Evolutionary conservation across 2,797 vertebrate species (phyloP), one percentile per base, ranked within the genome.

Genomic region (Benthosema pterotum): DNA sequence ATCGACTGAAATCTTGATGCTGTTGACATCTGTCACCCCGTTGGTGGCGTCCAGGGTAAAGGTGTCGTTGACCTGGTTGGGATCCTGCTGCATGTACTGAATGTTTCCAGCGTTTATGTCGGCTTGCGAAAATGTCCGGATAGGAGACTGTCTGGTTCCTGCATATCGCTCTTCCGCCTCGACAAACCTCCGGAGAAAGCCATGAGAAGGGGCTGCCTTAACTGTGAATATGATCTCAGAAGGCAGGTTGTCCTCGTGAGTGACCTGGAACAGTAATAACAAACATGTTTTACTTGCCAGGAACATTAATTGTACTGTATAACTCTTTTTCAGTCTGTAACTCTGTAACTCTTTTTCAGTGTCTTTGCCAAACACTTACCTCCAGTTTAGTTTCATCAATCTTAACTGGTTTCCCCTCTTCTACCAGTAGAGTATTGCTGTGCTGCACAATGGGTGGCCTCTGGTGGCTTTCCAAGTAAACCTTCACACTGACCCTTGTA

Each of bases 401-500:
- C 87, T 94, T 95, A 43, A 94, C 92, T 63, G 92, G 89, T 71
- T 95, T 95, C 63, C 94, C 94, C 83, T 98, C 96, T 73, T 98
- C 96, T 52, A 96, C 96, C 60, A 94, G 79, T 52, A 98, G 80
- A 46, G 4, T 78, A 63, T 88, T 90, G 68, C 85, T 92, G 63
- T 91, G 89, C 72, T 92, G 78, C 65, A 94, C 38, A 0, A 85
- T 90, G 14, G 91, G 93, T 2, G 88, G 92, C 61, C 86, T 88
- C 53, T 92, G 94, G 48, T 96, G 94, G 75, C 92, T 93, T 82
- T 97, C 94, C 65, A 94, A 90, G 77, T 91, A 96, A 19, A 97
- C 66, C 16, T 79, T 93, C 14, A 97, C 78, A 47, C 79, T 83
- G 52, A 96, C 57, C 60, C 63, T 88, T 59, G 73, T 87, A 43